Evolutionary conservation across 2,888 invertebrate genomes (phyloP), one percentile per base, ranked within the genome.

Genomic region (Coecobrya sp.): DNA sequence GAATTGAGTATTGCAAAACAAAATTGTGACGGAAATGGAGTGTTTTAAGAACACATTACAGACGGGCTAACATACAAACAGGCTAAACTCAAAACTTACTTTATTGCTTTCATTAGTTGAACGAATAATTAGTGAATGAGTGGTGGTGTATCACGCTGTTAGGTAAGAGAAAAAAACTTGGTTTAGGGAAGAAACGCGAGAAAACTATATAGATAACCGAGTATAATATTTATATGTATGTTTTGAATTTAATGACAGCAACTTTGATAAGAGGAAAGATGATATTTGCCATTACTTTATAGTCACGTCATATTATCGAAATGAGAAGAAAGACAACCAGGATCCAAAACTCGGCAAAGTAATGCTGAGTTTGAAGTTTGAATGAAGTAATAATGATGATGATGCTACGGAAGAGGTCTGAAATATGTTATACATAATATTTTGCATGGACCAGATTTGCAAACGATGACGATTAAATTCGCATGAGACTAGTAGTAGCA

Each of bases 161-260:
- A 70, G 36, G 70, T 70, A 70, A 70, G 30, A 30, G 36, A 25
- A n/a, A 70, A 70, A 16, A 36, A n/a, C 70, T 36, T 30, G 16
- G 1, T 8, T 36, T 36, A 36, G 70, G 70, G 70, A 36, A n/a
- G 36, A 13, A 70, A 70, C 27, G 36, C n/a, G 36, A 70, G 70
- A n/a, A 70, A 70, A 36, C 16, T 16, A 8, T 16, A 16, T 5
- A n/a, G 30, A 70, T 70, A 70, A 70, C 25, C 22, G 25, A 8
- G 13, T 36, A 70, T 70, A 36, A 36, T 65, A 65, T 22, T 22
- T 7, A 19, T 62, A 70, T 70, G 30, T 70, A 70, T 70, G 70
- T 70, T 36, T 70, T 36, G 70, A 70, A 13, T 27, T 27, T 70
- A 19, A 27, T 65, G 27, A 65, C 65, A 65, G 22, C 19, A 65